Base-by-base conservation (phyloP, 2,888 invertebrate species). In the Charanyca ferruginea region DNA sequence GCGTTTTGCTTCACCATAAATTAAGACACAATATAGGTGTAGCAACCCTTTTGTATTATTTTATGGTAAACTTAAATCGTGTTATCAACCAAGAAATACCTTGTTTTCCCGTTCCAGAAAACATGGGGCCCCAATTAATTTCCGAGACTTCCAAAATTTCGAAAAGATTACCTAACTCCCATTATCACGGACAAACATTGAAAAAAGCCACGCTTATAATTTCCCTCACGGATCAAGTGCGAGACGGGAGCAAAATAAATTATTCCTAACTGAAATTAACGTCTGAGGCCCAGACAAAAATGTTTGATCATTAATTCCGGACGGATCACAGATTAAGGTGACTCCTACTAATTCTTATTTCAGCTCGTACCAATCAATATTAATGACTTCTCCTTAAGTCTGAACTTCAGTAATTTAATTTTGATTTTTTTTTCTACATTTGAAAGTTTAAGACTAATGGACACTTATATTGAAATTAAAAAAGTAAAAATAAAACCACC, bases 261-360 rank as follows among this genome's bases (percentile, higher is more conserved):
- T 62, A 72, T 53, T 54, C 22, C 48, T 23, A 69, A 62, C 18
- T 13, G 68, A 25, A 54, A 71, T 68, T 71, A 44, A 44, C 42
- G 44, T 23, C 48, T 6, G 16, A 9, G 20, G 9, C 25, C 18
- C 1, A 44, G 32, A 72, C 53, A 44, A 60, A 49, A 72, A 72
- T 69, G 13, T 55, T 64, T 64, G 32, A 54, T 73, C 64, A 54
- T 73, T 69, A 72, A 64, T 69, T 41, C 63, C 5, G 47, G 25
- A 38, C 44, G n/a, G 22, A 63, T 28, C 62, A 22, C 62, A 54
- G 48, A 53, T 54, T 32, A 64, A 32, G 54, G 16, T 55, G 65
- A 73, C 38, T 45, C 38, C 22, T 9, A 38, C 53, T 72, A 64
- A 49, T 63, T 72, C n/a, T 32, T 25, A 47, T 22, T 41, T 45